phyloP scores from a whole-genome alignment of 2,888 invertebrate genomes.

The Bedellia somnulentella region DNA sequence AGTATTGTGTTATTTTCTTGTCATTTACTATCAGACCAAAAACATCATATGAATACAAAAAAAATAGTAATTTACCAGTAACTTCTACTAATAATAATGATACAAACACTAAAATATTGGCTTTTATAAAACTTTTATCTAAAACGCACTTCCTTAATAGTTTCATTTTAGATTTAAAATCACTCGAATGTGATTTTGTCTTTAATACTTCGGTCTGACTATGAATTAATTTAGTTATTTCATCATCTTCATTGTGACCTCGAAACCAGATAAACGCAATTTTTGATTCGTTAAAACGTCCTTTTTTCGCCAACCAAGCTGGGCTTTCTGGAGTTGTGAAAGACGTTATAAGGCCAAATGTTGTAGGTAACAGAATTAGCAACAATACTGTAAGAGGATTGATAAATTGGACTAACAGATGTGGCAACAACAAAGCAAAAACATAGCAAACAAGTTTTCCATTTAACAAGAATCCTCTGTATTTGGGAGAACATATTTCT shows the following conservation, averaged over 20 bases:
- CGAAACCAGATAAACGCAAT: neutral
- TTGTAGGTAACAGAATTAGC: neutral
- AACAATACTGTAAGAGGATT: too few species aligned
- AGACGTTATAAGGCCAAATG: neutral
- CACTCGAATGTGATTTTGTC: neutral
- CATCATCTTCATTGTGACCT: neutral
- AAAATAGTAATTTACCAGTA: too few species aligned
- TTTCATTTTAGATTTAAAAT: neutral
- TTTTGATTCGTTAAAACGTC: neutral
- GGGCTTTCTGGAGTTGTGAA: neutral
- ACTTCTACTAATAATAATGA: too few species aligned
- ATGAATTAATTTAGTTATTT: neutral
- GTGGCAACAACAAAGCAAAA: too few species aligned
- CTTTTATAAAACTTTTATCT: constrained; percentile 2
- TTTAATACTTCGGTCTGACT: neutral
- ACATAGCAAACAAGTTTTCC: too few species aligned
- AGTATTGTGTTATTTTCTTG: too few species aligned
- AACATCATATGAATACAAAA: too few species aligned
- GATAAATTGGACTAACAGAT: too few species aligned
- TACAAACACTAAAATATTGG: neutral
- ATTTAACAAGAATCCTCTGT: neutral
- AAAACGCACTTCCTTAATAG: neutral
- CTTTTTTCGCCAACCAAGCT: constrained; percentile 1
- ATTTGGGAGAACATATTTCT: neutral
- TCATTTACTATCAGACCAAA: too few species aligned